Evolutionary conservation across 2,797 vertebrate species (phyloP).

Genomic region (Squalus acanthias): DNA sequence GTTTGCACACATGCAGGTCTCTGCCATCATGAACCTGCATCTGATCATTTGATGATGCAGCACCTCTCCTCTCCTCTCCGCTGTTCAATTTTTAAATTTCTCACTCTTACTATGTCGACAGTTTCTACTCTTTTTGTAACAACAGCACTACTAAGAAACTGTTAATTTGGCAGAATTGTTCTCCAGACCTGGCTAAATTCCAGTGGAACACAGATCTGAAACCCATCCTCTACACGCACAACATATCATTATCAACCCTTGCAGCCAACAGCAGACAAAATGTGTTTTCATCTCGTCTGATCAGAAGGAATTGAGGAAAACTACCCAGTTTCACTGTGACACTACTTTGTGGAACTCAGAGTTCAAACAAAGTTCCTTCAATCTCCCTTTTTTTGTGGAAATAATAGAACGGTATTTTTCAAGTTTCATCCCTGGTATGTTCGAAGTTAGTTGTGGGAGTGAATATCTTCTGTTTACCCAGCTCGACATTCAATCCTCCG

Average conservation of each 20-base stretch:
- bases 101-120: not conserved
- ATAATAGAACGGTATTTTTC: not conserved
- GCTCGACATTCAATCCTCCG: not conserved
- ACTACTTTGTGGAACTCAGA: not conserved
- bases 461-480: not conserved
- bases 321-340: not conserved
- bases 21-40: not conserved
- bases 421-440: not conserved
- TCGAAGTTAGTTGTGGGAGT: not conserved
- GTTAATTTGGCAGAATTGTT: slow-evolving; percentile 10
- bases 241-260: not conserved
- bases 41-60: not conserved
- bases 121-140: not conserved
- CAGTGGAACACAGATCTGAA: not conserved
- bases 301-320: not conserved
- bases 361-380: not conserved
- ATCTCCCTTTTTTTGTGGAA: not conserved
- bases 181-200: not conserved
- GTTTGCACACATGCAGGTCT: not conserved
- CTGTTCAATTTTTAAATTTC: not conserved
- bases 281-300: not conserved
- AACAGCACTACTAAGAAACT: not conserved
- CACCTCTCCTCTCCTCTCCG: not conserved
- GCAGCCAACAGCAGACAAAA: not conserved
- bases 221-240: not conserved